Base-by-base conservation (phyloP, 1,140 invertebrate genomes). In the Radopholus similis region DNA sequence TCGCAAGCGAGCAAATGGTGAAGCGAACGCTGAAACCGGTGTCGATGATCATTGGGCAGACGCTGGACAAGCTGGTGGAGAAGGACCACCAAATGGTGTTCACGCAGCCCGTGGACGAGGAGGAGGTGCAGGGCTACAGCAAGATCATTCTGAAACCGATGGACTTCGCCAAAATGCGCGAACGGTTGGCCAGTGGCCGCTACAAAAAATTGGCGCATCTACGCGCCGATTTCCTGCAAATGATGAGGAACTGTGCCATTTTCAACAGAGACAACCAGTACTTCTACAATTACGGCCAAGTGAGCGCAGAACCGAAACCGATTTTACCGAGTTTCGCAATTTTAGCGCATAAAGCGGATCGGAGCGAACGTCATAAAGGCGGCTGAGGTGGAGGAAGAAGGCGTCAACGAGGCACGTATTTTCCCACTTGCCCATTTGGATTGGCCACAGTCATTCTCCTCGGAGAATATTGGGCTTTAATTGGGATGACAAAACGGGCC, bases 81-180 rank as follows among this genome's bases (percentile, higher is more conserved):
- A 73, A 75, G 44, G 72, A 73, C 51, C 72, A 75, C 21, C 72
- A 74, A 37, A 75, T 72, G 28, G 70, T 73, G n/a, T 73, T 73
- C 47, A 56, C 42, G 21, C 9, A 75, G 18, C 72, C 73, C 28
- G 73, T 75, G 2, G 54, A 15, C 21, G 72, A 73, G 38, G 71
- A 53, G 65, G 71, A 74, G 8, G 73, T 73, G 21, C 72, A 71
- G 2, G 72, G 73, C 15, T 73, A 73, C 38, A 34, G 8, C 0
- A 55, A 57, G 34, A 63, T 70, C 26, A 75, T 73, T 51, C 4
- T 56, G 26, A 34, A 64, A 5, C 72, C 72, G 30, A 73, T 73
- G 72, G 59, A 73, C 35, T 75, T 73, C 35, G 15, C 18, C 5
- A 62, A 42, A 44, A 75, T 73, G 72, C 11, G 42, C 13, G 34